These are phyloP conservation scores for Saturnia pavonia DNA, from an alignment of 2,888 invertebrate species.

Conservation along the genomic window DNA sequence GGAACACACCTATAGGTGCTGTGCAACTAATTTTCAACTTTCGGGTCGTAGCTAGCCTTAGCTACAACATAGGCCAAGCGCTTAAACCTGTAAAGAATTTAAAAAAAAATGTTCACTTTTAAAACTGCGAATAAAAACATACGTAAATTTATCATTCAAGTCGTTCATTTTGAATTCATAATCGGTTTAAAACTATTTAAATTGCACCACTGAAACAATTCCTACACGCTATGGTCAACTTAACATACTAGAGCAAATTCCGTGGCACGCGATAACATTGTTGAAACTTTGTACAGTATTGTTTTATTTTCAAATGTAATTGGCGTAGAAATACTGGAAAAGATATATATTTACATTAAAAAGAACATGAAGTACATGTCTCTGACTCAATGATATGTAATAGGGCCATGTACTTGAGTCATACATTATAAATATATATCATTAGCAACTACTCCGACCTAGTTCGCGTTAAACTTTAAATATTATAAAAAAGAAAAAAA, in stretches of 20 bases:
- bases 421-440: slow-evolving; percentile 18
- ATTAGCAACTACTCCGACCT: no score
- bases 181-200: slow-evolving; percentile 5
- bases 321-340: neutral
- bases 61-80: no score
- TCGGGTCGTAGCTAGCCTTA: no score
- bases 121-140: neutral
- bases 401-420: slow-evolving; percentile 38
- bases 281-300: slow-evolving; percentile 12
- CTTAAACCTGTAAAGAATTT: no score
- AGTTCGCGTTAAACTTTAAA: no score
- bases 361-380: neutral
- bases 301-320: neutral
- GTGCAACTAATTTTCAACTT: no score
- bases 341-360: neutral
- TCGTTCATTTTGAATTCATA: neutral
- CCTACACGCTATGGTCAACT: slow-evolving; percentile 52
- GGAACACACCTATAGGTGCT: no score
- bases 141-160: neutral
- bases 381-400: slow-evolving; percentile 25
- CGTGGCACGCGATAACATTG: slow-evolving; percentile 48
- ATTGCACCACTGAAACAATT: slow-evolving; percentile 25
- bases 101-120: neutral
- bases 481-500: no score
- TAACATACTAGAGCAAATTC: slow-evolving; percentile 59